Evolutionary conservation across 2,888 invertebrate species (phyloP).

Genomic region (Trissonchulus latispiculum): DNA sequence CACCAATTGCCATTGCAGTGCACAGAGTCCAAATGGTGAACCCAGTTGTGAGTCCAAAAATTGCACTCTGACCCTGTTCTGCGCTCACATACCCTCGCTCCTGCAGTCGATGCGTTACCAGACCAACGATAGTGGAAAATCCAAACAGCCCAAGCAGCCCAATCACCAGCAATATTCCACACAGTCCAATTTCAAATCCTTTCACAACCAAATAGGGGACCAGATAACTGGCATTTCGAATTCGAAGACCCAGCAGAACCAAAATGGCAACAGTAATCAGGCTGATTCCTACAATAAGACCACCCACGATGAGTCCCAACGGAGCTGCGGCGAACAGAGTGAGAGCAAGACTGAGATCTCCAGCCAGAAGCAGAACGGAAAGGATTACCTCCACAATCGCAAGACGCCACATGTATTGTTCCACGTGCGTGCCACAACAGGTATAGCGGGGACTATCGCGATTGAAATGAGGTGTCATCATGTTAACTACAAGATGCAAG

Average conservation of each 20-base stretch:
- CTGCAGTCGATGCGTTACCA: neutral
- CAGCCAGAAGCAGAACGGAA: neutral
- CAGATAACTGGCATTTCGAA: neutral
- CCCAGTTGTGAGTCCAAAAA: neutral
- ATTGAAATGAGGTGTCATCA: no score
- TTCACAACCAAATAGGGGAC: slow-evolving; percentile 14
- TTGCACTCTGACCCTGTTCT: neutral
- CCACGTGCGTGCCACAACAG: neutral
- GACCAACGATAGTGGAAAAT: neutral
- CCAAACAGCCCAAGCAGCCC: slow-evolving; percentile 3
- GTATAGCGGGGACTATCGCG: neutral
- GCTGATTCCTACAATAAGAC: neutral
- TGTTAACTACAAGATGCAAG: no score
- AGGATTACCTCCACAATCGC: neutral
- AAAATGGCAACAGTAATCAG: slow-evolving; percentile 1
- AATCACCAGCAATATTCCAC: neutral
- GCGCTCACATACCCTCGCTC: neutral
- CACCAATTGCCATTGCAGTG: neutral
- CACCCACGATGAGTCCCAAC: neutral
- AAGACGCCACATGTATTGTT: neutral
- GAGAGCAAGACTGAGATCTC: neutral
- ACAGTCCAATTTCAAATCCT: slow-evolving; percentile 8
- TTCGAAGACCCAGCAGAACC: slow-evolving; percentile 3
- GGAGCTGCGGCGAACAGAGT: neutral
- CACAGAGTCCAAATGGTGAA: neutral